These are phyloP conservation scores for Neoseiulus cucumeris DNA, from an alignment of 1,140 invertebrate genomes.

Conservation along the genomic window DNA sequence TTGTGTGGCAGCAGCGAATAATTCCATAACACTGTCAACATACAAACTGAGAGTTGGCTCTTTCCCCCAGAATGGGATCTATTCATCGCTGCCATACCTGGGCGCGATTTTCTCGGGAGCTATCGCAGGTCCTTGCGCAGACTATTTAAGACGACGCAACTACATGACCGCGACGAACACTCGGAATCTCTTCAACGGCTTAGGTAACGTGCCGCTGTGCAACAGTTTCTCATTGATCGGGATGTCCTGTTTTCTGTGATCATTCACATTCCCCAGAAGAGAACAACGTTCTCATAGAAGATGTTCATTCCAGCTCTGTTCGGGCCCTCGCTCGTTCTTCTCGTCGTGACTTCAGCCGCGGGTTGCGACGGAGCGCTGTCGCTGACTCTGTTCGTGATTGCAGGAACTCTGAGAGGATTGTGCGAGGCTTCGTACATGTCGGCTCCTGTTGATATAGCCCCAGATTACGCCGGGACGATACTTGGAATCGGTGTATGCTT, in stretches of 20 bases:
- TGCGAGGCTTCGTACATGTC: background rate
- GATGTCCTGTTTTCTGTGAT: no score
- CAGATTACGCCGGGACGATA: no score
- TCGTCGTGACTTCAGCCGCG: background rate
- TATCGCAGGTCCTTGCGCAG: constrained; percentile 30
- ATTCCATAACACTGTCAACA: no score
- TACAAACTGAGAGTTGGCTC: no score
- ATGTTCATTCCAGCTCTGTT: no score
- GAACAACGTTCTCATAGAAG: no score
- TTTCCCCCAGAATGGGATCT: constrained; percentile 32
- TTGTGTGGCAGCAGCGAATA: no score
- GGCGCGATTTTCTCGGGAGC: constrained; percentile 32
- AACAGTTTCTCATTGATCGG: no score
- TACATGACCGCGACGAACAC: constrained; percentile 13
- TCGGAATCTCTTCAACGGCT: constrained; percentile 19
- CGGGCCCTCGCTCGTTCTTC: background rate
- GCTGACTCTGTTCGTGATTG: background rate
- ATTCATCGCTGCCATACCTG: constrained; percentile 37
- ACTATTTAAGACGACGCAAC: constrained; percentile 24
- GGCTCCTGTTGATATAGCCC: background rate
- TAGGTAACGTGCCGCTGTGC: constrained; percentile 16
- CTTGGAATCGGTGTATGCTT: background rate
- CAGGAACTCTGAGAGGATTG: background rate
- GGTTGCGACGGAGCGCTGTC: background rate
- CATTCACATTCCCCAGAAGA: no score